Evolutionary conservation across 64 coral and sea anemone genomes (phyloP).

Genomic region (Orbicella faveolata): DNA sequence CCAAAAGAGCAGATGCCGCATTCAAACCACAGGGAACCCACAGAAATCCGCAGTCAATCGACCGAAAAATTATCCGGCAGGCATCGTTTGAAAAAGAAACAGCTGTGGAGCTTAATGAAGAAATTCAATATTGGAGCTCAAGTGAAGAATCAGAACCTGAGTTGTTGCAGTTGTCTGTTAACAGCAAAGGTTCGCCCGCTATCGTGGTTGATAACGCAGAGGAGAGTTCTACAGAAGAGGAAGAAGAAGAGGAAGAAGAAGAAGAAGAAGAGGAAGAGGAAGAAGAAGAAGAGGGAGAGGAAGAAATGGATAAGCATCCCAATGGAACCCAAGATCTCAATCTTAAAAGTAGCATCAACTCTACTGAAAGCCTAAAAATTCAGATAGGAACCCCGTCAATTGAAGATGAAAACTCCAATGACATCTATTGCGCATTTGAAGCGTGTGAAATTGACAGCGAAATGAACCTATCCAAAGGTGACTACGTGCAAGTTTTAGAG

Average conservation of each 20-base stretch:
- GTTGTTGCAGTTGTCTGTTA: neutral
- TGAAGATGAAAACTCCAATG: neutral
- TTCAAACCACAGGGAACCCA: neutral
- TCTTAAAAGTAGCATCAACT: neutral
- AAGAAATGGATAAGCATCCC: neutral
- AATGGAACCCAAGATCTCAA: neutral
- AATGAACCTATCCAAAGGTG: constrained; percentile 31
- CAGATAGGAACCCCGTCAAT: neutral
- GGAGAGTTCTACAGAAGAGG: too few species aligned
- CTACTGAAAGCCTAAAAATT: constrained; percentile 48
- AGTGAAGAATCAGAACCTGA: constrained; percentile 31
- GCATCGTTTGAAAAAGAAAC: neutral
- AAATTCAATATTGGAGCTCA: constrained; percentile 16
- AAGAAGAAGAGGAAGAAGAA: neutral
- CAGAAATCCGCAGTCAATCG: neutral
- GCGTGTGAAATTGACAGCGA: constrained; percentile 32
- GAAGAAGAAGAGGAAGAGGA: too few species aligned
- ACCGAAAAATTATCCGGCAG: constrained; percentile 8
- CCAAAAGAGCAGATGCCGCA: neutral
- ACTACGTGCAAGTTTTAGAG: constrained; percentile 41
- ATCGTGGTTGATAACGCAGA: constrained; percentile 18
- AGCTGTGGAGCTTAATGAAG: neutral
- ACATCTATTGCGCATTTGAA: neutral
- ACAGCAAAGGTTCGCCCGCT: neutral
- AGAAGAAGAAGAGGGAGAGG: neutral